Evolutionary conservation across 2,797 vertebrate species (phyloP).

Genomic region (Chiloscyllium punctatum): DNA sequence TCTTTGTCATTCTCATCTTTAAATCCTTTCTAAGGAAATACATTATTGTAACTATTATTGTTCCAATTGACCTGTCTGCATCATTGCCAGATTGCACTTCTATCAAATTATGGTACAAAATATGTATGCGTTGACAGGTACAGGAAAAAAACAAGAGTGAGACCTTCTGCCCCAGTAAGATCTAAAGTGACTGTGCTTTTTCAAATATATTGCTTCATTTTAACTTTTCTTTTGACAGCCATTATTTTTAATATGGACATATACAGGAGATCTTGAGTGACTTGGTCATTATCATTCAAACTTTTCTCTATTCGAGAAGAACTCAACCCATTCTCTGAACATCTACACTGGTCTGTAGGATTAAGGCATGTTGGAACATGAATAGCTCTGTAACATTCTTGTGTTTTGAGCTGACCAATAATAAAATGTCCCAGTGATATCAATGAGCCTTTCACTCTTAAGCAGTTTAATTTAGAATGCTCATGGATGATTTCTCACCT

Average conservation of each 20-base stretch:
- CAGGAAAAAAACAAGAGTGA: not conserved
- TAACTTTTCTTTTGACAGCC: not conserved
- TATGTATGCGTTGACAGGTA: not conserved
- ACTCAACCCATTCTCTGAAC: not conserved
- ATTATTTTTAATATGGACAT: not conserved
- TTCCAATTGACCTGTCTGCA: not conserved
- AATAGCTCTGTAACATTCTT: not conserved
- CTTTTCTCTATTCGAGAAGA: not conserved
- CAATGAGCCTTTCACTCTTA: not conserved
- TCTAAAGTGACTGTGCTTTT: not conserved
- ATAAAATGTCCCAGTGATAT: not conserved
- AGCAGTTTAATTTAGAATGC: not conserved
- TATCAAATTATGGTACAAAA: not conserved
- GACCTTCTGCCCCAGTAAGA: not conserved
- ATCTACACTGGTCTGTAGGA: no score
- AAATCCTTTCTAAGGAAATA: not conserved
- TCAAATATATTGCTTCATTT: not conserved
- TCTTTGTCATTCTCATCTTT: not conserved
- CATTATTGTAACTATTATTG: not conserved
- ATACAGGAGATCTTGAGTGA: not conserved
- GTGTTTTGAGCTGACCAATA: not conserved
- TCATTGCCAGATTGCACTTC: not conserved
- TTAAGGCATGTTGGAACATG: not conserved
- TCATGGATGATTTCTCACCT: not conserved
- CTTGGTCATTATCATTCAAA: not conserved